Base-by-base conservation (phyloP, 2,797 vertebrate genomes). In the Sus cebifrons region DNA sequence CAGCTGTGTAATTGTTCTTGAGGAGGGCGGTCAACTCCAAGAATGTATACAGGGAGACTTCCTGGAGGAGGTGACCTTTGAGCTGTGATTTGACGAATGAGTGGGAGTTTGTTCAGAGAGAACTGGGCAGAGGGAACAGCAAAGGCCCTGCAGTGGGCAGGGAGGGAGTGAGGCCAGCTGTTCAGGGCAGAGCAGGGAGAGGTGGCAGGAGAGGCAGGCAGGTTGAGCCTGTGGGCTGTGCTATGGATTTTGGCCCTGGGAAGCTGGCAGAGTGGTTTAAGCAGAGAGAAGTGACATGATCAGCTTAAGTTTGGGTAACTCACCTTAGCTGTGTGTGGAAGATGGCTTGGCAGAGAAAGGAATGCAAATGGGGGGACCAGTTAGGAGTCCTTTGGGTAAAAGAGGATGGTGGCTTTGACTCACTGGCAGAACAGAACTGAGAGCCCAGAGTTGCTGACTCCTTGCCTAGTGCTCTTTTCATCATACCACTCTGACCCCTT, bases 371-470 rank as follows among this genome's bases (percentile, higher is more conserved):
- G 15, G 10, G 2, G 36, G 86, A 86, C 29, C 27, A 36, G 17
- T 56, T 21, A 95, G 79, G 83, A 92, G 49, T 70, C 74, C 49
- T 36, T 75, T 86, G 79, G 89, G 62, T 52, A 67, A n/a, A 25
- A 5, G 64, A 65, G 25, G 56, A 8, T 6, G 9, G 65, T 75
- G 75, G 64, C n/a, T 92, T 40, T 32, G 1, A 29, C 23, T 56
- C 1, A 20, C 49, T 52, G 67, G 25, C 16, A 65, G 74, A 56
- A 49, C 3, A 44, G 36, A 88, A 62, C 6, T 0, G 16, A 32
- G 27, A n/a, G 25, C 27, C 23, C 17, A n/a, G 32, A 86, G 5
- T 18, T 23, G 58, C 77, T 49, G 60, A 36, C 68, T 70, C 40
- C 49, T 49, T 44, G 73, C 54, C 71, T 29, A 32, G n/a, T 4